Evolutionary conservation across 1,140 invertebrate genomes (phyloP).

Genomic region (Drosophila bipectinata): DNA sequence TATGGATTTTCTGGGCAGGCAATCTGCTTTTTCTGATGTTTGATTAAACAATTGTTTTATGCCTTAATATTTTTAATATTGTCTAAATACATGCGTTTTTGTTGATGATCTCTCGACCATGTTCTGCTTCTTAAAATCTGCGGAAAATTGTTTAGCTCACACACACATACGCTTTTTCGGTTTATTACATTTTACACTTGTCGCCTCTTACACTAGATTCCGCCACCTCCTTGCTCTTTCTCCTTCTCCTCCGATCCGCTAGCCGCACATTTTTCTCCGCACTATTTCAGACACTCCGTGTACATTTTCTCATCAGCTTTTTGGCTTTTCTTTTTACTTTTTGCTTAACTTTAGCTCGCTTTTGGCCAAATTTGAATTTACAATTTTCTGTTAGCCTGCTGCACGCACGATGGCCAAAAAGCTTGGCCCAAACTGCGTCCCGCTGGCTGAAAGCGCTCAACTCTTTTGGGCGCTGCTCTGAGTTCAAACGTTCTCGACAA

Average conservation of each 20-base stretch:
- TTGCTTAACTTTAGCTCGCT: constrained; percentile 3
- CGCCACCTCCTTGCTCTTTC: constrained; percentile 40
- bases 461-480: constrained; percentile 39
- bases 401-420: constrained; percentile 60
- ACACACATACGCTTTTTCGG: constrained; percentile 16
- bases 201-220: constrained; percentile 41
- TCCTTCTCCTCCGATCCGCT: constrained; percentile 48
- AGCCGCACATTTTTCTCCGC: constrained; percentile 68
- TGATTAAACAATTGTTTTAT: constrained; percentile 64
- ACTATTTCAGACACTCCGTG: constrained; percentile 57
- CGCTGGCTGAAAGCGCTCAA: constrained; percentile 31
- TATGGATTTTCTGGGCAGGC: constrained; percentile 65
- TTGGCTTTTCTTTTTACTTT: constrained; percentile 2
- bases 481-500: constrained; percentile 80
- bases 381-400: constrained; percentile 19
- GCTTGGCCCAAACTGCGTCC: constrained; percentile 41
- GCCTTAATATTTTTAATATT: constrained; percentile 16
- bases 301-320: constrained; percentile 41
- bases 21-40: constrained; percentile 55
- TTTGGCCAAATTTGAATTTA: background rate
- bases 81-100: background rate
- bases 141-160: constrained; percentile 22
- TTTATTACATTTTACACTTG: constrained; percentile 46
- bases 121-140: constrained; percentile 12
- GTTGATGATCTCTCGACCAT: constrained; percentile 20